These are phyloP conservation scores for Plotosus lineatus DNA, from an alignment of 2,113 vertebrate species.

Conservation along the genomic window DNA sequence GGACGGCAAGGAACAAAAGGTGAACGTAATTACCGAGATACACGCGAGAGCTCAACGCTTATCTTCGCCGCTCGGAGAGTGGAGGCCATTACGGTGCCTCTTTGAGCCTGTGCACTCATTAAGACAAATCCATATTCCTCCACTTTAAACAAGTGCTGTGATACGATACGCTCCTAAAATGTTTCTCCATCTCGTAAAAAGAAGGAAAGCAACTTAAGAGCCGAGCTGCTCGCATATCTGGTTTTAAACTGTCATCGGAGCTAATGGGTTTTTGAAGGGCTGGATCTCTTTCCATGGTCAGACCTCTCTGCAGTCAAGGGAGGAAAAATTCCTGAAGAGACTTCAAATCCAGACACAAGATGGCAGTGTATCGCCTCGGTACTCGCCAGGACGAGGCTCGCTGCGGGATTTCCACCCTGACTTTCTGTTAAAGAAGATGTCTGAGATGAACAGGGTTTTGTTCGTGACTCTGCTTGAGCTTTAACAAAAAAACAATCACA, in stretches of 20 bases:
- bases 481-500: too few species aligned
- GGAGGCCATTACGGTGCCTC: slow-evolving; percentile 18
- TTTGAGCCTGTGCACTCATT: slow-evolving; percentile 28
- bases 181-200: slow-evolving; percentile 35
- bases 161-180: slow-evolving; percentile 8
- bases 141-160: slow-evolving; percentile 30
- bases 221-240: slow-evolving; percentile 12
- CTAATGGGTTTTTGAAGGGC: slow-evolving; percentile 53
- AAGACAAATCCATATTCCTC: slow-evolving; percentile 40
- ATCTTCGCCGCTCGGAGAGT: slow-evolving; percentile 60
- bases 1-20: slow-evolving; percentile 65
- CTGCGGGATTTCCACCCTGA: slow-evolving; percentile 51
- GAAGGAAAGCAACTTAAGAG: slow-evolving; percentile 6
- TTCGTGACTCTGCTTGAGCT: slow-evolving; percentile 10
- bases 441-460: slow-evolving; percentile 55
- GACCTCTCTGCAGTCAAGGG: slow-evolving; percentile 17
- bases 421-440: slow-evolving; percentile 53
- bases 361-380: slow-evolving; percentile 74
- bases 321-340: slow-evolving; percentile 36
- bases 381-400: slow-evolving; percentile 43
- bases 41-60: slow-evolving; percentile 60
- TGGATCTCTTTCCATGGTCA: slow-evolving; percentile 43
- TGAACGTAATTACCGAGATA: slow-evolving; percentile 68
- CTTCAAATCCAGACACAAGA: slow-evolving; percentile 69
- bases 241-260: slow-evolving; percentile 31